These are phyloP conservation scores for Taeniopygia guttata DNA, from an alignment of 2,797 vertebrate genomes.

Conservation along the genomic window DNA sequence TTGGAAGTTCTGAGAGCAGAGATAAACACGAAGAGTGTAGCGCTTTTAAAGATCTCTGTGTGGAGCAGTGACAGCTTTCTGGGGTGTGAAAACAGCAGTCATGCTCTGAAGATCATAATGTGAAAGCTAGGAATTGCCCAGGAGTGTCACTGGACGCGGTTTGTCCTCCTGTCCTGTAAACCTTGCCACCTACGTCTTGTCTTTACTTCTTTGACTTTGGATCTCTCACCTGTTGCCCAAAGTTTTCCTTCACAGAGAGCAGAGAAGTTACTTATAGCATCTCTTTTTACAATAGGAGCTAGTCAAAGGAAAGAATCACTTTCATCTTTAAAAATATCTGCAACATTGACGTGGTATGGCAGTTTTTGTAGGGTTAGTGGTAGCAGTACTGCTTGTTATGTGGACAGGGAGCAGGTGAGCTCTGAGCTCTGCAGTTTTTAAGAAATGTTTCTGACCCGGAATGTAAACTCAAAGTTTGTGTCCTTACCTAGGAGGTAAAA, in stretches of 20 bases:
- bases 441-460: accelerated
- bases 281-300: not conserved
- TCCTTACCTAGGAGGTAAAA: not conserved
- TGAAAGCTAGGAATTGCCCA: not conserved
- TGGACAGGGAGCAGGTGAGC: not conserved
- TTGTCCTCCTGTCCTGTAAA: not conserved
- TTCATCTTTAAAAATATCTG: not conserved
- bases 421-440: not conserved
- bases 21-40: no score
- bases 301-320: not conserved
- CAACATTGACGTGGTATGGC: accelerated
- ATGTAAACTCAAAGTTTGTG: not conserved
- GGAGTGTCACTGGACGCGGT: not conserved
- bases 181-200: not conserved
- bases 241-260: not conserved
- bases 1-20: not conserved
- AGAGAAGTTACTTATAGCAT: not conserved
- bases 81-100: not conserved
- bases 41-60: not conserved
- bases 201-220: not conserved
- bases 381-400: not conserved
- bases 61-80: not conserved
- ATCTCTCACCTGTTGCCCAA: not conserved
- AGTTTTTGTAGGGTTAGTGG: not conserved
- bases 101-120: not conserved